Evolutionary conservation across 2,888 invertebrate genomes (phyloP).

Genomic region (Dynastes grantii): DNA sequence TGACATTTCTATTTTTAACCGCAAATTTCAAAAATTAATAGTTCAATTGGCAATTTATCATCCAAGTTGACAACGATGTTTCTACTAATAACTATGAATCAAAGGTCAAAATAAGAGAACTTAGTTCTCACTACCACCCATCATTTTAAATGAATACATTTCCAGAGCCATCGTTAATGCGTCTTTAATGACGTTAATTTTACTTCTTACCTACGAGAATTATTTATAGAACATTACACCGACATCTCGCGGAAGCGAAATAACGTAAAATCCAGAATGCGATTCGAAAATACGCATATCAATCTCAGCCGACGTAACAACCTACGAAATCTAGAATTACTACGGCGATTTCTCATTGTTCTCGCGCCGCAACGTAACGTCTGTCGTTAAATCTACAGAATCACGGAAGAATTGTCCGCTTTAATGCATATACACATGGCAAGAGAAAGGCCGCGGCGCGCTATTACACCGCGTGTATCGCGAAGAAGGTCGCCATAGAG

Average conservation of each 20-base stretch:
- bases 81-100: no score
- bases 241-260: background rate
- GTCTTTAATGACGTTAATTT: no score
- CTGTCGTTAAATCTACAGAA: background rate
- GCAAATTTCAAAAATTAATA: no score
- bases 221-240: conserved; percentile 3
- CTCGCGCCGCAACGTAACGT: conserved; percentile 3
- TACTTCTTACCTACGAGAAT: background rate
- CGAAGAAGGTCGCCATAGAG: background rate
- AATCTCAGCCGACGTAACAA: background rate
- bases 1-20: no score
- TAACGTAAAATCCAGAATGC: background rate
- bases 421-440: background rate
- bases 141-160: no score
- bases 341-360: conserved; percentile 14
- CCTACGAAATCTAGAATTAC: conserved; percentile 10
- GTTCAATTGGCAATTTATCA: no score
- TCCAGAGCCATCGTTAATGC: no score
- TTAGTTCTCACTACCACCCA: no score
- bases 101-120: no score
- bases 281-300: conserved; percentile 7
- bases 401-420: background rate
- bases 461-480: conserved; percentile 2
- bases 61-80: no score
- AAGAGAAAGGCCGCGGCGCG: background rate